phyloP scores from a whole-genome alignment of 2,888 invertebrate species.

The Hypselothyrea guttata region DNA sequence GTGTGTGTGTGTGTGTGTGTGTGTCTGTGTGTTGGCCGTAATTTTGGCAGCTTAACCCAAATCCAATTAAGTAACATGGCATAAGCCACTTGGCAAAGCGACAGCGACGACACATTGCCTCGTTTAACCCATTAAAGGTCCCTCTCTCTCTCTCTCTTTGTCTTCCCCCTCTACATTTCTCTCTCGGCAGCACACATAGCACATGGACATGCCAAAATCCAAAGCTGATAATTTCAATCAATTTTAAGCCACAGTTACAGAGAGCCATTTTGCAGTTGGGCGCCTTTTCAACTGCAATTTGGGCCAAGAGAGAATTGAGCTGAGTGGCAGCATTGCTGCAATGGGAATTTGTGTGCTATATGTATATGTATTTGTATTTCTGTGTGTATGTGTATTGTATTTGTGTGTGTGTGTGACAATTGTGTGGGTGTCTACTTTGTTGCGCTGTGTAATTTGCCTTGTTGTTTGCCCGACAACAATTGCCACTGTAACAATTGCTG shows the following conservation, averaged over 20 bases:
- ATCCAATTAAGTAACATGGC: slow-evolving; percentile 76
- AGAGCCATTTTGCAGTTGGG: slow-evolving; percentile 53
- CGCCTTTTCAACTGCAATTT: slow-evolving; percentile 48
- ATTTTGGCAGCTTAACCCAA: slow-evolving; percentile 70
- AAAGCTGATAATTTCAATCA: slow-evolving; percentile 78
- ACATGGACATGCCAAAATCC: slow-evolving; percentile 66
- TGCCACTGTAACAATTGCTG: neutral
- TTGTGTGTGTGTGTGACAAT: no score
- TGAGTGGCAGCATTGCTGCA: slow-evolving; percentile 17
- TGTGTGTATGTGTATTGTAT: no score
- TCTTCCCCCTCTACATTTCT: neutral
- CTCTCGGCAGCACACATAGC: slow-evolving; percentile 3
- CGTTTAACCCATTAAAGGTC: slow-evolving; percentile 72
- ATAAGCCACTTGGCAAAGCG: slow-evolving; percentile 75
- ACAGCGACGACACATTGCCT: slow-evolving; percentile 75
- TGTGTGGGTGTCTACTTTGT: slow-evolving; percentile 28
- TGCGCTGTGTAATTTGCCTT: slow-evolving; percentile 41
- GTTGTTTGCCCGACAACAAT: slow-evolving; percentile 27
- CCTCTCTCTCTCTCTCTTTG: slow-evolving; percentile 6
- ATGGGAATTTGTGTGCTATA: neutral
- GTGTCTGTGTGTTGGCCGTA: slow-evolving; percentile 67
- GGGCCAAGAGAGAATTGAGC: slow-evolving; percentile 21
- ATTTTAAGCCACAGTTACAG: slow-evolving; percentile 66
- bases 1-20: slow-evolving; percentile 66
- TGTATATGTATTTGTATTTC: neutral